Percentiles rank a stretch among this genome's conserved stretches.
These are phyloP conservation scores for Odontomachus brunneus DNA, from an alignment of 1,140 invertebrate genomes.

Conservation along the genomic window DNA sequence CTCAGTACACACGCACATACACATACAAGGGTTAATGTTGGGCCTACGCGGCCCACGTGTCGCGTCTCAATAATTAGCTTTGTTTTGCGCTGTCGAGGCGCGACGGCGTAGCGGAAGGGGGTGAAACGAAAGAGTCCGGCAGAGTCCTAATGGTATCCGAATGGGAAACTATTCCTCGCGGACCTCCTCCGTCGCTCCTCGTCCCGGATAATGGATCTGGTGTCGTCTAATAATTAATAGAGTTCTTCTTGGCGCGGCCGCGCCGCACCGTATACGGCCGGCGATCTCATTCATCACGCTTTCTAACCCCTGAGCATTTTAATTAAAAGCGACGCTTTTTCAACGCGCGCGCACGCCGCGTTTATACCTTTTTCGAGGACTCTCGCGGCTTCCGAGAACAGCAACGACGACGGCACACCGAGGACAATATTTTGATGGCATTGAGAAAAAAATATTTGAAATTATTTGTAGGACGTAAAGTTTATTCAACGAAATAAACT, in stretches of 20 bases:
- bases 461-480: too few relatives aligned
- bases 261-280: slow-evolving; percentile 53
- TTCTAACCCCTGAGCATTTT: slow-evolving; percentile 85
- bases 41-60: slow-evolving; percentile 40
- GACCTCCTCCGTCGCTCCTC: slow-evolving; percentile 79
- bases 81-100: slow-evolving; percentile 60
- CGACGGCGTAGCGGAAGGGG: slow-evolving; percentile 22
- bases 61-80: slow-evolving; percentile 66
- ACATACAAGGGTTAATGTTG: background rate
- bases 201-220: slow-evolving; percentile 84
- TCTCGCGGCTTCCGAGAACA: slow-evolving; percentile 1
- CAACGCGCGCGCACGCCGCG: background rate
- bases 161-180: slow-evolving; percentile 77
- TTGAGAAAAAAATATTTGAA: too few relatives aligned
- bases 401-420: background rate
- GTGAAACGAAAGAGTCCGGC: slow-evolving; percentile 62
- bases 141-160: slow-evolving; percentile 78
- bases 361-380: slow-evolving; percentile 1
- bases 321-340: slow-evolving; percentile 83
- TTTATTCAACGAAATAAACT: too few relatives aligned
- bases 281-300: slow-evolving; percentile 84
- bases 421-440: background rate
- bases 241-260: slow-evolving; percentile 81
- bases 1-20: too few relatives aligned
- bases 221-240: slow-evolving; percentile 86